phyloP scores from a whole-genome alignment of 2,797 vertebrate genomes.

The Thalassophryne amazonica region DNA sequence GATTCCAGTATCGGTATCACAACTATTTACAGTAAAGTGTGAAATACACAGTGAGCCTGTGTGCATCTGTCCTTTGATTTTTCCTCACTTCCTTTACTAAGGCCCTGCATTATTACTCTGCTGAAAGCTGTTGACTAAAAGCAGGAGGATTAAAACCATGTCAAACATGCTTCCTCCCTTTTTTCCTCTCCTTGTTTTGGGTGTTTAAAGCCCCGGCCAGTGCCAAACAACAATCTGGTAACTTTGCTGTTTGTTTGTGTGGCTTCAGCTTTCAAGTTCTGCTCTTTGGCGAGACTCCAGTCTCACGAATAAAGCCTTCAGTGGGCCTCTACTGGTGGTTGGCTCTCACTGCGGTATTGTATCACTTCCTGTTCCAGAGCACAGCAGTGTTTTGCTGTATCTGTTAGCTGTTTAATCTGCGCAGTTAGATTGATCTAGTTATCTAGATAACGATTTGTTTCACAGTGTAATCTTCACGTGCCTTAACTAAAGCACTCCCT shows the following conservation, averaged over 20 bases:
- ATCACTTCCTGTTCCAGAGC: no score
- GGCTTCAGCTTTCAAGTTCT: constrained; percentile 62
- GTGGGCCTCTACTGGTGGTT: no score
- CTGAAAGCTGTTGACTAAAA: constrained; percentile 64
- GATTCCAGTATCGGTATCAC: no score
- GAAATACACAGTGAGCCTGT: constrained; percentile 42
- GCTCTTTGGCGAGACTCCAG: constrained; percentile 68
- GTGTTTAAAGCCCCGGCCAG: constrained; percentile 50
- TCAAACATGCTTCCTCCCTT: constrained; percentile 67
- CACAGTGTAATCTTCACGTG: no score
- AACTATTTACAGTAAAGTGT: constrained; percentile 67
- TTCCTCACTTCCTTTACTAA: constrained; percentile 50
- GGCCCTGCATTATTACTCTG: constrained; percentile 56
- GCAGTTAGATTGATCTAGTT: no score
- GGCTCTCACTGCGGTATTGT: no score
- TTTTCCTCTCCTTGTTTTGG: constrained; percentile 28
- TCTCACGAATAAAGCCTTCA: constrained; percentile 57
- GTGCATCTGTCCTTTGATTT: constrained; percentile 50
- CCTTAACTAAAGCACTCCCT: no score
- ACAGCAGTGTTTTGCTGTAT: no score
- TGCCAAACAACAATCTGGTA: constrained; percentile 69
- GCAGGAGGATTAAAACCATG: constrained; percentile 74
- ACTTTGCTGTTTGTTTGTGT: constrained; percentile 66
- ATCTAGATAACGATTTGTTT: no score
- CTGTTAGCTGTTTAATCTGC: no score